A percentile compares a stretch with the other conserved stretches of the same genome.
phyloP scores from a whole-genome alignment of 2,113 vertebrate species.

The Mesoclemmys tuberculata region DNA sequence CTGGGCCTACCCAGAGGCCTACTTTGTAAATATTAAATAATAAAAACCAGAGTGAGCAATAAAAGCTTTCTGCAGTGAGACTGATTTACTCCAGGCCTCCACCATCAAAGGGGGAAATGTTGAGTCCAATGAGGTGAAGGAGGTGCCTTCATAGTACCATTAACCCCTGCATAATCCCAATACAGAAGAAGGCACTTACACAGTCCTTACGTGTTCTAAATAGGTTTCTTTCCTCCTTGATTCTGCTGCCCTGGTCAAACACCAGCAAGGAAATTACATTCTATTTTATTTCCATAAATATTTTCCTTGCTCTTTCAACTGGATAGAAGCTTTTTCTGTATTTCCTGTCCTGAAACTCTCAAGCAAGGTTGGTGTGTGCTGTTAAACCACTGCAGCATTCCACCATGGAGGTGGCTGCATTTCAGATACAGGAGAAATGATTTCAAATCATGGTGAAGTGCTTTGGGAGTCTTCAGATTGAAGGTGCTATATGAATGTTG shows the following conservation, averaged over 20 bases:
- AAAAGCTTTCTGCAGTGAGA: background rate
- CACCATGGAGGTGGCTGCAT: accelerated
- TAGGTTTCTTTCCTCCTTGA: slow-evolving; percentile 64
- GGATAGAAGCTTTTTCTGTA: background rate
- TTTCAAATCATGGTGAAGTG: background rate
- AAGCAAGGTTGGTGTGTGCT: slow-evolving; percentile 34
- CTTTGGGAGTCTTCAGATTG: background rate
- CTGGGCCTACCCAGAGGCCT: background rate
- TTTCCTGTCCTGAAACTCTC: slow-evolving; percentile 61
- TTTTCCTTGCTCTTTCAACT: slow-evolving; percentile 51
- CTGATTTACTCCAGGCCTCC: background rate
- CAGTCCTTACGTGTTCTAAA: slow-evolving; percentile 23
- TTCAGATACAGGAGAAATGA: background rate
- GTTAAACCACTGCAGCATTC: background rate
- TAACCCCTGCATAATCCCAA: slow-evolving; percentile 45
- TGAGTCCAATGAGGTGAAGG: background rate
- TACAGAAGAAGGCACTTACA: slow-evolving; percentile 13
- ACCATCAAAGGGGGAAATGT: background rate
- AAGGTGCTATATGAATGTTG: background rate
- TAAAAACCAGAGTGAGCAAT: background rate
- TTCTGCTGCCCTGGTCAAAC: slow-evolving; percentile 57
- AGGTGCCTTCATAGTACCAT: background rate
- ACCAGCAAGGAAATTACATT: slow-evolving; percentile 66
- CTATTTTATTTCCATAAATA: slow-evolving; percentile 55
- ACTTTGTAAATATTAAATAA: background rate